These are phyloP conservation scores for Elegia similella DNA, from an alignment of 2,888 invertebrate species.

Conservation along the genomic window DNA sequence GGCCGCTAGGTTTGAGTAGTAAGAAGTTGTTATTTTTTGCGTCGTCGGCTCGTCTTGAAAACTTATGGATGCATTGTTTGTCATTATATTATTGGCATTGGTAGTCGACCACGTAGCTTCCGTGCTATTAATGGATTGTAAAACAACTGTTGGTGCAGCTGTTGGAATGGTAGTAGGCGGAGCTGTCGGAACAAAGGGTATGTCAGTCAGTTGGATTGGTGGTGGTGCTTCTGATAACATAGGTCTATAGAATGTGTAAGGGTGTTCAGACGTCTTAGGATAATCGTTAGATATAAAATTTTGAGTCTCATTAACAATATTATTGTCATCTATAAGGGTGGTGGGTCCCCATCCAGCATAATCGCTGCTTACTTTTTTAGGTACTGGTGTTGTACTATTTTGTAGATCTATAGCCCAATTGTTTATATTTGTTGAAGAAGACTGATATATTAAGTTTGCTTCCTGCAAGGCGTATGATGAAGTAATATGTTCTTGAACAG, in stretches of 20 bases:
- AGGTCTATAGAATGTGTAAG: conserved; percentile 64
- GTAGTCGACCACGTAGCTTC: conserved; percentile 42
- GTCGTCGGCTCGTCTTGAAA: conserved; percentile 51
- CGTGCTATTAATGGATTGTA: conserved; percentile 20
- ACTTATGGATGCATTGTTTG: conserved; percentile 43
- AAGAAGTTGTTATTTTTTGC: conserved; percentile 37
- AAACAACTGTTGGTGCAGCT: conserved; percentile 42
- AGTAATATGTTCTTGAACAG: conserved; percentile 41
- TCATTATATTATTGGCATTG: conserved; percentile 42
- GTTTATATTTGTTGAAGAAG: conserved; percentile 77
- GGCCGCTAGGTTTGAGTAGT: conserved; percentile 39
- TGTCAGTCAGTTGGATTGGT: conserved; percentile 48
- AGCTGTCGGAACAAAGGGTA: conserved; percentile 31
- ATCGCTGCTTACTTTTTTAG: conserved; percentile 64
- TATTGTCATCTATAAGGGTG: conserved; percentile 57
- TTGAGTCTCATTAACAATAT: conserved; percentile 57
- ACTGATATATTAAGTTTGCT: conserved; percentile 84
- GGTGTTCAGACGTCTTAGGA: conserved; percentile 45
- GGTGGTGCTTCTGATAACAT: conserved; percentile 64
- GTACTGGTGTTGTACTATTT: conserved; percentile 52
- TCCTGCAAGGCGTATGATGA: conserved; percentile 81
- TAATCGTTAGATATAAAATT: conserved; percentile 63
- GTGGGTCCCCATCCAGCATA: conserved; percentile 78
- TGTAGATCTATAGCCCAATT: conserved; percentile 52
- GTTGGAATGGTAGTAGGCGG: conserved; percentile 58